Conservation (phyloP, 2,888 invertebrate genomes). For the Drosophila paramelanica region DNA sequence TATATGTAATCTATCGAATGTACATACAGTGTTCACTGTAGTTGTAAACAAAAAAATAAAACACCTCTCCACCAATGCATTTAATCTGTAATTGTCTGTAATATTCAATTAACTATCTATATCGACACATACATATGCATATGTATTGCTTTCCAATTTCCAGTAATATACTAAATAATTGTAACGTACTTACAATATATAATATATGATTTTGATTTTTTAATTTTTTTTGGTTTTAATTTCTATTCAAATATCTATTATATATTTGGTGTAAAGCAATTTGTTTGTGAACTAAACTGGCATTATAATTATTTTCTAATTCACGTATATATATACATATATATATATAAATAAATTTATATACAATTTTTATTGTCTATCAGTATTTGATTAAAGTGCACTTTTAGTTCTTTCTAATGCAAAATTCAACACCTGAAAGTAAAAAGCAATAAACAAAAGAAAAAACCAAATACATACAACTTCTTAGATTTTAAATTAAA, state of each 20-base stretch:
- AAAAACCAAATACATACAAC: constrained; percentile 54
- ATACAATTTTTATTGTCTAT: constrained; percentile 28
- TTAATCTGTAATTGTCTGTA: constrained; percentile 26
- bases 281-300: constrained; percentile 7
- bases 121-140: constrained; percentile 45
- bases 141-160: constrained; percentile 37
- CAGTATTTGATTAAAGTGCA: constrained; percentile 54
- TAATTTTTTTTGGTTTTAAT: constrained; percentile 1
- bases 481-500: constrained; percentile 14
- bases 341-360: constrained; percentile 16
- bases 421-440: constrained; percentile 52
- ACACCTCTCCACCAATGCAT: constrained; percentile 32
- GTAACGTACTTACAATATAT: constrained; percentile 9
- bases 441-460: constrained; percentile 69
- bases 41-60: constrained; percentile 20
- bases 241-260: constrained; percentile 1
- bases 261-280: constrained; percentile 6
- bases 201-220: constrained; percentile 8
- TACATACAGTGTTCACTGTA: constrained; percentile 43
- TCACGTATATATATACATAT: constrained; percentile 13
- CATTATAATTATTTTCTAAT: constrained; percentile 18
- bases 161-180: constrained; percentile 24
- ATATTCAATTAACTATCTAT: constrained; percentile 16
- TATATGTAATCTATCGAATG: constrained; percentile 36
- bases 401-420: constrained; percentile 47